Percentiles rank a stretch among this genome's conserved stretches.
Conservation (phyloP, 2,797 vertebrate genomes). For the Sparidentex hasta region DNA sequence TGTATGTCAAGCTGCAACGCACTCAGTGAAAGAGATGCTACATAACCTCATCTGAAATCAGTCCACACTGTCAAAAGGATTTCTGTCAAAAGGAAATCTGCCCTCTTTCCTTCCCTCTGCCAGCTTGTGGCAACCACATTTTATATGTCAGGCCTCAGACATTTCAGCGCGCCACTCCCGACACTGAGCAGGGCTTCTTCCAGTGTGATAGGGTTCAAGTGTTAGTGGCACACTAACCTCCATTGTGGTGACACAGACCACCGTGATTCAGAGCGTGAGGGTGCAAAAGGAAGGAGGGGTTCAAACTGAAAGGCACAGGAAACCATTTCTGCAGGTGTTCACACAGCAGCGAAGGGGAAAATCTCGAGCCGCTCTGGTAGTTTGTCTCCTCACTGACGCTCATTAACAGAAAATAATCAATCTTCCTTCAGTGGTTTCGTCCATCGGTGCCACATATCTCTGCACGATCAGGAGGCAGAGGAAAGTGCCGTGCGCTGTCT, state of each 20-base stretch:
- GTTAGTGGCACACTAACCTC: conserved; percentile 35
- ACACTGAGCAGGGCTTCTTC: not conserved
- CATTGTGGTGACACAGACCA: conserved; percentile 20
- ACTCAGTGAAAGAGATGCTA: too few species aligned
- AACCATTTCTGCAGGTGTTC: conserved; percentile 8
- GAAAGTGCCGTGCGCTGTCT: not conserved
- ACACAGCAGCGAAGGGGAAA: not conserved
- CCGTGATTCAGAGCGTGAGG: conserved; percentile 5
- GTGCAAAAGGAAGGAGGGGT: not conserved
- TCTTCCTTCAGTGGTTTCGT: not conserved
- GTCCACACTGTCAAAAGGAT: not conserved
- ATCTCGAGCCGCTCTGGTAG: not conserved
- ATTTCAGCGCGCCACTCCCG: not conserved
- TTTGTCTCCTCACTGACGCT: not conserved
- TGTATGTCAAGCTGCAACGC: not conserved
- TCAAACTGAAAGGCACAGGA: not conserved
- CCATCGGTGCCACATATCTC: not conserved
- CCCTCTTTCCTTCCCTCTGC: not conserved
- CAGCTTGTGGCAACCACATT: not conserved
- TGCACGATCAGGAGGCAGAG: not conserved
- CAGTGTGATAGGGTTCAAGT: not conserved
- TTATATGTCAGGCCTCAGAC: not conserved
- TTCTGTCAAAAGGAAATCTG: not conserved
- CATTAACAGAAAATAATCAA: not conserved
- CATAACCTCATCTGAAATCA: not conserved